Evolutionary conservation across 2,888 invertebrate species (phyloP), one percentile per base, ranked within the genome.

Genomic region (Dascillus cervinus): DNA sequence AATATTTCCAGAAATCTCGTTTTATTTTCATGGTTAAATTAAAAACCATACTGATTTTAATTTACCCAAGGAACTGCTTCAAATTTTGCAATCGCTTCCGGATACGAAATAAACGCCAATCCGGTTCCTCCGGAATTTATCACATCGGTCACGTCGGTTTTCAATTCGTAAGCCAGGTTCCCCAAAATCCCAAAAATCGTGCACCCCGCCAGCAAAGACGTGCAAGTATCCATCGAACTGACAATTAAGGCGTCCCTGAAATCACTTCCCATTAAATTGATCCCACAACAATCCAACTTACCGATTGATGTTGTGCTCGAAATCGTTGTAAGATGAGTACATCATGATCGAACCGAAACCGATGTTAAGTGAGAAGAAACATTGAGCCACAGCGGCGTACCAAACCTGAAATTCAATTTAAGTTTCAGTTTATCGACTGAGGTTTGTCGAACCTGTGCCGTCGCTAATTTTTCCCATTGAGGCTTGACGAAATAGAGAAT

Each of bases 181-280:
- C 89, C 89, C 23, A 89, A 66, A 38, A 89, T 83, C 4, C 85
- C 82, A 53, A 88, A 88, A 41, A 88, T 87, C 2, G 86, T 86
- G 37, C 81, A 72, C 2, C 88, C 88, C 0, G 88, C 86, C 15
- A 89, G 65, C 13, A 88, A 56, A 40, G 87, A 87, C 0, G 89
- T 89, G 45, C 84, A 78, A 0, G 88, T 88, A 52, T 89, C 89
- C 55, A 87, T 56, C 0, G 82, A 75, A 1, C 86, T 84, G 3
- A 88, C 84, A 31, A 88, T 82, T 70, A 85, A 71, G 0, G 85
- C 79, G 53, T 88, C 87, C 47, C 85, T 82, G 58, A 17, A n/a
- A n/a, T n/a, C n/a, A n/a, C n/a, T n/a, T n/a, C n/a, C n/a, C n/a
- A n/a, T n/a, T n/a, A n/a, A n/a, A n/a, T n/a, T n/a, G n/a, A n/a